Conservation (phyloP, 2,888 invertebrate species). For the Acrocera orbiculus region DNA sequence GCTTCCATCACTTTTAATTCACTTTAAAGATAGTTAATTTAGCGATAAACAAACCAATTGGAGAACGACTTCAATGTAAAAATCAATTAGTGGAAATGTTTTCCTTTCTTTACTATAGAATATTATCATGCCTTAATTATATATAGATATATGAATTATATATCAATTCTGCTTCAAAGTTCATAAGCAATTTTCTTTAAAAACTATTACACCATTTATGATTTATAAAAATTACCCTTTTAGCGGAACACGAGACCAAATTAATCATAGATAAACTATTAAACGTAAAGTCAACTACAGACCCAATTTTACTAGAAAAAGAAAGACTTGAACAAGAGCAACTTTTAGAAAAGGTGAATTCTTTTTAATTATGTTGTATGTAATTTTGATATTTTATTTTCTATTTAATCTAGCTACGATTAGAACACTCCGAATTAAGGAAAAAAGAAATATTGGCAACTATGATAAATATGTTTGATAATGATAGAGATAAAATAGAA, state of each 20-base stretch:
- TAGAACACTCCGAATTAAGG: slow-evolving; percentile 34
- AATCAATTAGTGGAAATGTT: neutral
- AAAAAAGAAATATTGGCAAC: slow-evolving; percentile 51
- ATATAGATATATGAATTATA: too few relatives aligned
- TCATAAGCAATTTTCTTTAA: too few relatives aligned
- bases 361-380: neutral
- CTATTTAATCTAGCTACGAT: slow-evolving; percentile 17
- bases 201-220: neutral
- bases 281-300: slow-evolving; percentile 37
- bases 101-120: neutral
- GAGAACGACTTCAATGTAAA: neutral
- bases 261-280: slow-evolving; percentile 47
- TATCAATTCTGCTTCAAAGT: too few relatives aligned
- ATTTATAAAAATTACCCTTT: slow-evolving; percentile 12
- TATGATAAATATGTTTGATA: slow-evolving; percentile 50
- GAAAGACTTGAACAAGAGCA: slow-evolving; percentile 49
- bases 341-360: slow-evolving; percentile 36
- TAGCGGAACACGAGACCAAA: slow-evolving; percentile 47
- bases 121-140: too few relatives aligned
- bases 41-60: neutral
- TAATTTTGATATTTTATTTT: neutral
- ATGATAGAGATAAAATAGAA: slow-evolving; percentile 44
- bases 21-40: too few relatives aligned
- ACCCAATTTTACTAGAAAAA: slow-evolving; percentile 45
- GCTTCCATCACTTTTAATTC: too few relatives aligned